Base-by-base conservation (phyloP, 2,113 vertebrate genomes). In the Herpetotheres cachinnans region DNA sequence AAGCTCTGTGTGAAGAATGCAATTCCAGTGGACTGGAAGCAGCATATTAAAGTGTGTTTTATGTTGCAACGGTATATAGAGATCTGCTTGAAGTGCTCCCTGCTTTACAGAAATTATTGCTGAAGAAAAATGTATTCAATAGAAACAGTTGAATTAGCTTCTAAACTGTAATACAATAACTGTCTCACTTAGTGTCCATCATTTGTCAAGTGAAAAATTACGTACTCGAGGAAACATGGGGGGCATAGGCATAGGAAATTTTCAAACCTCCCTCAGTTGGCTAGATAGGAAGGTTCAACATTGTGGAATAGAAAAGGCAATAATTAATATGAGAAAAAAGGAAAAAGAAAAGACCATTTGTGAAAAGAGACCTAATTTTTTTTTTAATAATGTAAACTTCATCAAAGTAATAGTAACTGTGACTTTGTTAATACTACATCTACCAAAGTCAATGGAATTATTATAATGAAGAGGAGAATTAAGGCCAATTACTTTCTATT, bases 161-260 rank as follows among this genome's bases (percentile, higher is more conserved):
- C 59, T 26, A 65, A 86, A 46, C 1, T 19, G 12, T 11, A 42
- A 27, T 11, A 2, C 11, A 29, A 36, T 16, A 81, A 2, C 65
- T 32, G 42, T 67, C n/a, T 67, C 56, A 11, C 34, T 82, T 63
- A 10, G 34, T 44, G 32, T 25, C 62, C 62, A 14, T 34, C 58
- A 29, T 34, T 3, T 40, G 16, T 25, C 2, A 30, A 61, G 40
- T 25, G 54, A 90, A 59, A 25, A 34, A 44, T 16, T 5, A 2
- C 7, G 6, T 34, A 9, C 3, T 44, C 2, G 4, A 55, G 30
- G 34, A 8, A 78, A 16, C 0, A 0, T 47, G 50, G 18, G 6
- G 25, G 22, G 24, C 34, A 5, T 21, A 20, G 34, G 22, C 17
- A 47, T 0, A n/a, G 77, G 13, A 58, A 59, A 44, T 9, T 19